Conservation (phyloP, 92 coral and sea anemone species). For the Diadumene lineata region DNA sequence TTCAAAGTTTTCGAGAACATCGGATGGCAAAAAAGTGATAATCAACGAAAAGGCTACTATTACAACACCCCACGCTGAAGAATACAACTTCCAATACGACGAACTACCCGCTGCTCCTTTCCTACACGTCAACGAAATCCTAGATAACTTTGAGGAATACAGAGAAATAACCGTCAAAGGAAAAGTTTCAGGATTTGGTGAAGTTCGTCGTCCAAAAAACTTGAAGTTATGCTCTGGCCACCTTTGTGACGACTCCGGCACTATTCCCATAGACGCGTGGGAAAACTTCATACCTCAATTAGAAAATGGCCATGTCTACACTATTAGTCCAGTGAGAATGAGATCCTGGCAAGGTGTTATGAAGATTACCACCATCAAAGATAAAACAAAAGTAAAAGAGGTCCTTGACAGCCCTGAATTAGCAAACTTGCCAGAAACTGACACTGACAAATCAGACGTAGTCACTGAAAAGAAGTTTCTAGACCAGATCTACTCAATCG, state of each 20-base stretch:
- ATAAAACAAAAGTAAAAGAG: constrained; percentile 12
- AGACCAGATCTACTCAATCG: neutral
- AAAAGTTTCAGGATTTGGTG: too few species aligned
- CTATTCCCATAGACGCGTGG: constrained; percentile 40
- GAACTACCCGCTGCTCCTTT: constrained; percentile 19
- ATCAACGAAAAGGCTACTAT: constrained; percentile 48
- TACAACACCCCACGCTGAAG: constrained; percentile 32
- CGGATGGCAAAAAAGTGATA: too few species aligned
- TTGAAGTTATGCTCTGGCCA: constrained; percentile 25
- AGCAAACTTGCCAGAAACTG: neutral
- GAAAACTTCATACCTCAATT: constrained; percentile 38
- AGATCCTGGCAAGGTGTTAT: constrained; percentile 42
- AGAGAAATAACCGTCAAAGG: neutral
- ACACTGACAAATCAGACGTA: neutral
- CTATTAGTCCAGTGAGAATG: constrained; percentile 37
- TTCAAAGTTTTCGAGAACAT: constrained; percentile 7
- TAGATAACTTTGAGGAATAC: constrained; percentile 16
- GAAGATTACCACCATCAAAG: constrained; percentile 42
- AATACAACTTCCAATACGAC: constrained; percentile 44
- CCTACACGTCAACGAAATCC: constrained; percentile 4
- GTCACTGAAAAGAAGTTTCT: neutral
- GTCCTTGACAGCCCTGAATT: neutral
- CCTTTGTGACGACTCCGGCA: constrained; percentile 30
- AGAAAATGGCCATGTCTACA: constrained; percentile 27
- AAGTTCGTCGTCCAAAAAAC: constrained; percentile 5